Evolutionary conservation across 2,113 vertebrate genomes (phyloP), one percentile per base, ranked within the genome.

Genomic region (Bucco capensis): DNA sequence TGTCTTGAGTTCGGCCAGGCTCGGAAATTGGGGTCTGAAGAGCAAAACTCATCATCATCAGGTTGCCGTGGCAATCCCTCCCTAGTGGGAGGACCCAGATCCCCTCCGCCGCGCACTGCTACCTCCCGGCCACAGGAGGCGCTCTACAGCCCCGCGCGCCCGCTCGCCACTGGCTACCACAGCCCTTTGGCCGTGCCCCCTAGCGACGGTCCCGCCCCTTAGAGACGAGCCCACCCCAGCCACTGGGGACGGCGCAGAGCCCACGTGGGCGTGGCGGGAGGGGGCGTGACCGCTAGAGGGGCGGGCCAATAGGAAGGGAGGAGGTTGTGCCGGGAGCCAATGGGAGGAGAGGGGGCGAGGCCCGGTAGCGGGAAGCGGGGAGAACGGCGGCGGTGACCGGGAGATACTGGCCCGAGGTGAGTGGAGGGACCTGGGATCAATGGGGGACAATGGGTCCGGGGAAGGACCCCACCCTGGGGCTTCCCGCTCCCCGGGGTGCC

Each of bases 211-310:
- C 71, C 42, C 56, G 35, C 56, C 71, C 71, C 71, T 7, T 23
- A 2, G 60, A 12, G 14, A 21, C 12, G 54, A 16, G 5, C 14
- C 51, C 28, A 27, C 9, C 28, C 27, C 51, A 18, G 21, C 46
- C 46, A 18, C 46, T 19, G 46, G 46, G 46, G 42, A 28, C 47
- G 64, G 66, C 19, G n/a, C 38, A 16, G 25, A 8, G n/a, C 11
- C 14, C 23, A 5, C 7, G 30, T 44, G 77, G 86, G 78, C 62
- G 54, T 2, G 64, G 19, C 4, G 1, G 40, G 40, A 0, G 13
- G 7, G 5, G 79, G 79, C 65, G 72, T 28, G 72, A 6, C 37
- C 23, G 4, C 2, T 2, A 4, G 1, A 4, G 3, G 11, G 3
- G 1, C 0, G 0, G 28, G 5, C 87, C 72, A 89, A 77, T 83